phyloP scores from a whole-genome alignment of 2,888 invertebrate species.

The Tenthredo scrophulariae region DNA sequence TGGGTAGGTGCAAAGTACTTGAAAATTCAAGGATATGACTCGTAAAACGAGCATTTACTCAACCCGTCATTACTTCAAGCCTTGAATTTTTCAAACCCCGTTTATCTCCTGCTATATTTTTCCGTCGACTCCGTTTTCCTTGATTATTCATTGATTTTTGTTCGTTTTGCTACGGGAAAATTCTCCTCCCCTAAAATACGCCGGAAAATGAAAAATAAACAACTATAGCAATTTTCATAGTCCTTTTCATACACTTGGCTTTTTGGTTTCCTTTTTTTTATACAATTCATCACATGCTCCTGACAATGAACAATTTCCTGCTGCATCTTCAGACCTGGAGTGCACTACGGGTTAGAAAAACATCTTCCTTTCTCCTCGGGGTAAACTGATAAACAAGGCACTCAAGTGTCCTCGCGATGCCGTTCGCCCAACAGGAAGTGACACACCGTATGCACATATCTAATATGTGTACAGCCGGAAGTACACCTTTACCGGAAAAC shows the following conservation, averaged over 20 bases:
- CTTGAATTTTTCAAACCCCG: conserved; percentile 41
- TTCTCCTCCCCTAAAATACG: no score
- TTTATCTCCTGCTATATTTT: background rate
- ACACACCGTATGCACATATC: conserved; percentile 1
- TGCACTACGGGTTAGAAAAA: conserved; percentile 42
- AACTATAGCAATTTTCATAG: background rate
- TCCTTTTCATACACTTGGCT: background rate
- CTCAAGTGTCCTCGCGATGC: conserved; percentile 16
- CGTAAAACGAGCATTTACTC: conserved; percentile 37
- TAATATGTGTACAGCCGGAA: background rate
- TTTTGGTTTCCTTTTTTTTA: background rate
- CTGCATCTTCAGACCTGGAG: conserved; percentile 20
- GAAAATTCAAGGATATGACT: conserved; percentile 47
- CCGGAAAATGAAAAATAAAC: no score
- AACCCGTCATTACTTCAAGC: background rate
- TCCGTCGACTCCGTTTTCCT: background rate
- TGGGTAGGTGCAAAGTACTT: conserved; percentile 44
- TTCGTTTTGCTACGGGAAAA: background rate
- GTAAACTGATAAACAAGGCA: conserved; percentile 52
- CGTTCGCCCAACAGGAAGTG: background rate
- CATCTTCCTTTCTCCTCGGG: conserved; percentile 14
- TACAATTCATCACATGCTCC: conserved; percentile 24
- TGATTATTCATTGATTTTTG: background rate
- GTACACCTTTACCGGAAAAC: background rate
- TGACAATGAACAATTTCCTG: background rate